phyloP scores from a whole-genome alignment of 2,888 invertebrate species.

The Urechis unicinctus region DNA sequence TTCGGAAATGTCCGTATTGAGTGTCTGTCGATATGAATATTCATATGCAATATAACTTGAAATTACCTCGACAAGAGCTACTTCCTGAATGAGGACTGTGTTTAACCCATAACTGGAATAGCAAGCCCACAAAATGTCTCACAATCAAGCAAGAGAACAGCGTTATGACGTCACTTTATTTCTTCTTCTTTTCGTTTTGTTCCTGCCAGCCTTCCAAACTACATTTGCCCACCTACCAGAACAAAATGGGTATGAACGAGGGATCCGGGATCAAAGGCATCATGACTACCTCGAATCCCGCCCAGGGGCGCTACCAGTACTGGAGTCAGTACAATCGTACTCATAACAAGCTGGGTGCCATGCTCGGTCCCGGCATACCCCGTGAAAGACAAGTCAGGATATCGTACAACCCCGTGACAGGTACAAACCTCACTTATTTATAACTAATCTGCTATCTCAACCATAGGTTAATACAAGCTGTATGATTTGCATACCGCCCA shows the following conservation, averaged over 20 bases:
- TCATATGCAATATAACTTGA: no score
- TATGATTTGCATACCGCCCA: no score
- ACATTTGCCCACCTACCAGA: constrained; percentile 32
- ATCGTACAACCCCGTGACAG: constrained; percentile 42
- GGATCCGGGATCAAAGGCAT: constrained; percentile 30
- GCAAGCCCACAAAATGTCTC: no score
- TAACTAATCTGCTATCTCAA: background rate
- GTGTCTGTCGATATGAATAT: no score
- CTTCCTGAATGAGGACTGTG: no score
- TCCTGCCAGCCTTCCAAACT: constrained; percentile 29
- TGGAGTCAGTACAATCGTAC: constrained; percentile 42
- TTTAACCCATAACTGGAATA: no score
- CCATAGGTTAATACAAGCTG: no score
- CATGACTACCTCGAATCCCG: constrained; percentile 22
- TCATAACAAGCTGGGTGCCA: constrained; percentile 38
- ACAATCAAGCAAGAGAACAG: no score
- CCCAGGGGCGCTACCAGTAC: constrained; percentile 21
- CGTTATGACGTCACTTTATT: background rate
- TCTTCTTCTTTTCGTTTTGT: background rate
- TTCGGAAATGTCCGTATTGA: no score
- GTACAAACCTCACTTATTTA: constrained; percentile 21
- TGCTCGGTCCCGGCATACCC: constrained; percentile 37
- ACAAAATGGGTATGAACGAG: constrained; percentile 34
- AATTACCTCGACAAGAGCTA: no score
- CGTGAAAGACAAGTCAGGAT: constrained; percentile 30